Evolutionary conservation across 1,140 invertebrate species (phyloP), one percentile per base, ranked within the genome.

Genomic region (Drosophila rufa): DNA sequence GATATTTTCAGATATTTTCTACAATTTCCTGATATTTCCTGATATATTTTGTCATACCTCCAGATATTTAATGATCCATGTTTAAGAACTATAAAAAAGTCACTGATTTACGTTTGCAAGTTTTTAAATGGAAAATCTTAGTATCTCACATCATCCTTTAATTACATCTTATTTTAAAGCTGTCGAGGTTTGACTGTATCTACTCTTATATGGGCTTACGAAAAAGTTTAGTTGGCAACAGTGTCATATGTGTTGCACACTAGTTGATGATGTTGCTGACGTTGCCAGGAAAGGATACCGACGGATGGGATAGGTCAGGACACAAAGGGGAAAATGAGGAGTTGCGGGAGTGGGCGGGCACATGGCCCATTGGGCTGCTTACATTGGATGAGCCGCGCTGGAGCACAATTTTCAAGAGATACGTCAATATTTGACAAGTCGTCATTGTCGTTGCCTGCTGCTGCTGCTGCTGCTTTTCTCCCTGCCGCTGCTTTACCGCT

Each of bases 371-470:
- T 79, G 75, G 81, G 50, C 65, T 77, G 83, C 83, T 91, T 91
- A 91, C 83, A 91, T 79, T 81, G 80, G 89, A 91, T 91, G 83
- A 91, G 87, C 87, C 69, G 68, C 84, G 87, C 83, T 84, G 75
- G 71, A 91, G 87, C 89, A 91, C 83, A 91, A 89, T 91, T 91
- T 91, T 91, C 80, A 91, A 91, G 87, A 91, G 87, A 87, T 91
- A 78, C 89, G 87, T 91, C 87, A 91, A 91, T 91, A 91, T 91
- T 91, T 91, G 87, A 91, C 85, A 91, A 90, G 85, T 90, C 85
- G 86, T 90, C 86, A 91, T 90, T 90, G 86, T 80, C 77, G 58
- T 78, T 76, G 62, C 27, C 53, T 59, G 15, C 53, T 17, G 30
- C 15, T 58, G 2, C 27, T 38, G 43, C 43, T 25, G 7, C 15